phyloP scores from a whole-genome alignment of 1,140 invertebrate genomes.

The Trachymyrmex septentrionalis region DNA sequence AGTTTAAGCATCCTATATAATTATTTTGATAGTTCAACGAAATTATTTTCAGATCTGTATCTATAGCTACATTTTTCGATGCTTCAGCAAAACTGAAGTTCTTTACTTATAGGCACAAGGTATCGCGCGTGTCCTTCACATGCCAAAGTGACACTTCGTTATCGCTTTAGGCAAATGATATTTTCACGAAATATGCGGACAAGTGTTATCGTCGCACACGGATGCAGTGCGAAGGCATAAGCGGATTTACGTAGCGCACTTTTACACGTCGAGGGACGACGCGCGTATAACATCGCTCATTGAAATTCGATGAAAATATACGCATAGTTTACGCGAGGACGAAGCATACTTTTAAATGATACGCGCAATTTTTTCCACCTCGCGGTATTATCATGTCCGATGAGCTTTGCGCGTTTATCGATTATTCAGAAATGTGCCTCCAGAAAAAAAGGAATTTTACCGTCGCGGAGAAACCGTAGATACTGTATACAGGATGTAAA shows the following conservation, averaged over 20 bases:
- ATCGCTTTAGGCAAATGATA: slow-evolving; percentile 51
- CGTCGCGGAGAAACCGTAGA: not conserved
- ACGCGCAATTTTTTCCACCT: slow-evolving; percentile 17
- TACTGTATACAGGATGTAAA: not conserved
- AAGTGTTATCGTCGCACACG: slow-evolving; percentile 5
- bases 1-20: no score
- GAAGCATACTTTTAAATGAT: slow-evolving; percentile 1
- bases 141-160: slow-evolving; percentile 60
- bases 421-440: slow-evolving; percentile 19
- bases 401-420: slow-evolving; percentile 11
- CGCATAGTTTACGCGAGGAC: not conserved
- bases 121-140: not conserved
- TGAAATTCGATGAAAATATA: slow-evolving; percentile 71
- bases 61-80: no score
- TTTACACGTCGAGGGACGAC: slow-evolving; percentile 33
- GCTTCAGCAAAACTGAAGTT: no score
- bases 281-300: slow-evolving; percentile 33
- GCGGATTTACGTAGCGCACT: slow-evolving; percentile 66
- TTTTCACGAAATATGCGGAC: slow-evolving; percentile 56
- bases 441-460: slow-evolving; percentile 1
- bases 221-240: slow-evolving; percentile 54
- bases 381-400: not conserved
- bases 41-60: no score
- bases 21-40: no score
- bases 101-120: no score